These are phyloP conservation scores for Spea multiplicata DNA, from an alignment of 2,113 vertebrate genomes.

Conservation along the genomic window DNA sequence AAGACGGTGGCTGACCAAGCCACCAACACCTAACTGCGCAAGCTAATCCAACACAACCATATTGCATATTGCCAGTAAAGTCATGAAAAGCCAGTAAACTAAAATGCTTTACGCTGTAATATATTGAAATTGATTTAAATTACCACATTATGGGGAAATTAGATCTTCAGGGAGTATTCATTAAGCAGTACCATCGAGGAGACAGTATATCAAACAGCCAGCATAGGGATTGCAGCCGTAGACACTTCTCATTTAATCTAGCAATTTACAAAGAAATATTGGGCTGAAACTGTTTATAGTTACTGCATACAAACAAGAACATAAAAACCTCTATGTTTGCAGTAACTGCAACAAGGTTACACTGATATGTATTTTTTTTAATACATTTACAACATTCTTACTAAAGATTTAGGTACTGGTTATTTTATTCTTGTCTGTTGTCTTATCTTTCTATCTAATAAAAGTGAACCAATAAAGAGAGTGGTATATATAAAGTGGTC, in stretches of 20 bases:
- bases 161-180: constrained; percentile 45
- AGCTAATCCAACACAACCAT: neutral
- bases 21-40: no score
- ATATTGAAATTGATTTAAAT: constrained; percentile 47
- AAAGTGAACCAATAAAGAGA: no score
- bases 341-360: no score
- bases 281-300: neutral
- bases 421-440: no score
- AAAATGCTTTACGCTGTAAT: no score
- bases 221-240: neutral
- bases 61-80: constrained; percentile 5
- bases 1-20: no score
- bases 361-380: no score
- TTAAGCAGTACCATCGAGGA: constrained; percentile 28
- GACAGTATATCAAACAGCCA: constrained; percentile 20
- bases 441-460: no score
- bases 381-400: no score
- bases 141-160: constrained; percentile 40
- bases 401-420: no score
- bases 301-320: neutral
- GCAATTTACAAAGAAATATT: neutral
- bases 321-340: neutral
- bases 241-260: neutral
- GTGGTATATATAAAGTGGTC: neutral
- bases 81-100: constrained; percentile 14